Base-by-base conservation (phyloP, 2,888 invertebrate genomes). In the Phragmatobia fuliginosa region DNA sequence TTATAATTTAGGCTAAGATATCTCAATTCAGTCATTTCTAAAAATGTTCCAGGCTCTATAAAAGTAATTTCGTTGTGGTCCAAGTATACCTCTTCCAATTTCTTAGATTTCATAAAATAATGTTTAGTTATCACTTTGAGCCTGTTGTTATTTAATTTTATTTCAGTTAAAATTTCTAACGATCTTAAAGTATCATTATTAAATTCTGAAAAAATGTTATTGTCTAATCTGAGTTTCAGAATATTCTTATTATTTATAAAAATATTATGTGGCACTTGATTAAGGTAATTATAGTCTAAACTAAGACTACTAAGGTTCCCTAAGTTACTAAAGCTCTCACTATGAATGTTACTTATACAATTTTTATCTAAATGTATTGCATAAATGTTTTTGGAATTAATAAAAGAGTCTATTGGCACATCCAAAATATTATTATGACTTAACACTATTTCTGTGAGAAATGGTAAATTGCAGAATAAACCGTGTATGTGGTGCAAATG, bases 361-460 rank as follows among this genome's bases (percentile, higher is more conserved):
- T 98, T 98, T 83, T 97, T 97, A 88, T 98, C 98, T 84, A 98
- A 93, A 90, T 98, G 97, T 83, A 99, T 96, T 69, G 97, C 97
- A 68, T 97, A 96, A 74, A 99, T 96, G 84, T 97, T 97, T 28
- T 96, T 96, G 59, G 98, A 98, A 84, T 97, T 97, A 67, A 96
- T 96, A 90, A 98, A 98, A 28, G 98, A 97, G 86, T 98, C 97
- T 61, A 97, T 96, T 66, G 98, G 97, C 87, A 99, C 96, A 90
- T 98, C 98, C 77, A 98, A 95, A 82, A 99, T 97, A 90, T 98
- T 98, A 91, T 99, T 99, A 92, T 98, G 98, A 70, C 97, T 97
- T 71, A 98, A 95, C 85, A 97, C 97, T 67, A 98, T 94, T 91
- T 98, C 98, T 67, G 96, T 96, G 38, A 99, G 93, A 79, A 97